Percentiles rank a stretch among this genome's conserved stretches.
These are phyloP conservation scores for Neomorphus geoffroyi DNA, from an alignment of 2,797 vertebrate genomes.

Conservation along the genomic window DNA sequence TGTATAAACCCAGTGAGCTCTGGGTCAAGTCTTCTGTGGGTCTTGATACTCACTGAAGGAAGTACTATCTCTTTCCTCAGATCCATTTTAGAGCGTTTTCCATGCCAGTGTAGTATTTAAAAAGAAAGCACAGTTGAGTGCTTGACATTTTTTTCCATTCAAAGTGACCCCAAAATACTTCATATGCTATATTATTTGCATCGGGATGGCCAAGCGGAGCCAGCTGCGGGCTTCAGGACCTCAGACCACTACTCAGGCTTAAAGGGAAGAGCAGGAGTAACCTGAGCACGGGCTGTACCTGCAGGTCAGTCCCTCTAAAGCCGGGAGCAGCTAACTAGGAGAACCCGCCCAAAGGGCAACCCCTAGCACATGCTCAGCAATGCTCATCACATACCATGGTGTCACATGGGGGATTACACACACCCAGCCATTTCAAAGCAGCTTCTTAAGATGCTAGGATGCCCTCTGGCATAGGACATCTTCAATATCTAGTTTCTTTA, in stretches of 20 bases:
- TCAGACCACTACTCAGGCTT: neutral
- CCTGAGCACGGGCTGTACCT: neutral
- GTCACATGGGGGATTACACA: accelerated
- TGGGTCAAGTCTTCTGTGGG: neutral
- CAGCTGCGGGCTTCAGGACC: neutral
- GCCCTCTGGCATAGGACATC: neutral
- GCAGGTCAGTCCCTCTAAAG: neutral
- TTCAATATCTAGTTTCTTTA: neutral
- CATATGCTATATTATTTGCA: neutral
- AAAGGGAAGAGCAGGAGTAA: neutral
- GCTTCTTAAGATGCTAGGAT: neutral
- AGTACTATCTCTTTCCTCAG: neutral
- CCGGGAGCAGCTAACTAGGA: accelerated
- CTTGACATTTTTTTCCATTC: neutral
- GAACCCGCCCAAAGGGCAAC: neutral
- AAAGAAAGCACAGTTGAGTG: neutral
- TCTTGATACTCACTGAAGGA: neutral
- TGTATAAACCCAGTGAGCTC: neutral
- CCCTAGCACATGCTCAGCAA: accelerated
- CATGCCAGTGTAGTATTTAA: neutral
- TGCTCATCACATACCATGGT: accelerated
- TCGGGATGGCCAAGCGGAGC: neutral
- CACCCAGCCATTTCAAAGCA: neutral
- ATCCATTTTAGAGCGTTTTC: neutral
- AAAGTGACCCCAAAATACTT: neutral